Percentiles rank a stretch among this genome's conserved stretches.
phyloP scores from a whole-genome alignment of 2,888 invertebrate genomes.

The Malacosoma neustria region DNA sequence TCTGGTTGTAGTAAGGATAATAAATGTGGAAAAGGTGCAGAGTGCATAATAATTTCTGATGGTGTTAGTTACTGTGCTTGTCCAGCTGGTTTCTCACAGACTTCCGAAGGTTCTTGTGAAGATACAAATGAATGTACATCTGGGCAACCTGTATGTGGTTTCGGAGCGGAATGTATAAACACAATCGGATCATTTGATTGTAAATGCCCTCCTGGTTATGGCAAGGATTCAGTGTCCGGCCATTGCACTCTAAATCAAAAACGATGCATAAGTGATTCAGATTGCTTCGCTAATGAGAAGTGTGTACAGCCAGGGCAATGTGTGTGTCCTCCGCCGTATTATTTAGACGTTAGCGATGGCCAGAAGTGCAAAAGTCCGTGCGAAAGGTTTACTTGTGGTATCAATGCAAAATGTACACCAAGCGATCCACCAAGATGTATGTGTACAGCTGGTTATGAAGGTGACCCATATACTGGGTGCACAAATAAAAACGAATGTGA shows the following conservation, averaged over 20 bases:
- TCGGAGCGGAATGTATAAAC: conserved; percentile 91
- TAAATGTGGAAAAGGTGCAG: conserved; percentile 89
- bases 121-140: conserved; percentile 90
- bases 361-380: conserved; percentile 95
- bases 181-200: conserved; percentile 85
- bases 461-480: conserved; percentile 89
- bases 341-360: conserved; percentile 85
- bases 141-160: conserved; percentile 85
- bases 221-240: conserved; percentile 87
- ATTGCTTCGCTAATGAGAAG: conserved; percentile 90
- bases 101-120: conserved; percentile 85
- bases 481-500: conserved; percentile 91
- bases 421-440: conserved; percentile 92
- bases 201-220: conserved; percentile 86
- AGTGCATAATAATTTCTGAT: conserved; percentile 92
- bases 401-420: conserved; percentile 92
- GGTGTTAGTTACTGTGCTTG: conserved; percentile 95
- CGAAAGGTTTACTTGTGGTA: conserved; percentile 91
- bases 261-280: conserved; percentile 86
- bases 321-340: conserved; percentile 92
- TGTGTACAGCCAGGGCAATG: conserved; percentile 95
- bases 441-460: conserved; percentile 90
- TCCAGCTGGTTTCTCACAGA: conserved; percentile 88
- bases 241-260: conserved; percentile 89
- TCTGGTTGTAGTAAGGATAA: conserved; percentile 88